Conservation (phyloP, 2,888 invertebrate genomes). For the Lasiommata megera region DNA sequence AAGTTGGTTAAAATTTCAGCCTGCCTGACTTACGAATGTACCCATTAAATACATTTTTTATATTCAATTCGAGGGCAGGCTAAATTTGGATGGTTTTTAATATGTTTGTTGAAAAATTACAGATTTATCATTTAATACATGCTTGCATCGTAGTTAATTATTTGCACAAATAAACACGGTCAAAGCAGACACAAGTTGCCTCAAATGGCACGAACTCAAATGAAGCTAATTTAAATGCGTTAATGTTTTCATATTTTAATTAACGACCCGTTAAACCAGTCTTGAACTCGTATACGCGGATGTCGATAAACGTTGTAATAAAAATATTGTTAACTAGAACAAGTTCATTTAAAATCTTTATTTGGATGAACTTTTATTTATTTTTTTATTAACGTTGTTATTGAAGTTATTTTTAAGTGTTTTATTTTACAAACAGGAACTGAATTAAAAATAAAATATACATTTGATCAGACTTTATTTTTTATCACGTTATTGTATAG, state of each 20-base stretch:
- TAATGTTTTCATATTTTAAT: neutral
- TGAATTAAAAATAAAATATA: neutral
- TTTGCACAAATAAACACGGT: too few relatives aligned
- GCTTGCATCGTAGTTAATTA: too few relatives aligned
- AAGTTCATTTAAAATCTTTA: neutral
- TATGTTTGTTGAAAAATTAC: too few relatives aligned
- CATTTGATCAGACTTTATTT: too few relatives aligned
- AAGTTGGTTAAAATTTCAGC: too few relatives aligned
- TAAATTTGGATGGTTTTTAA: too few relatives aligned
- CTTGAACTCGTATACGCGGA: neutral
- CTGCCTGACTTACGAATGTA: too few relatives aligned
- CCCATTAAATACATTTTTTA: too few relatives aligned
- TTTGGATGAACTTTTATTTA: neutral
- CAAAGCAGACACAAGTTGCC: neutral
- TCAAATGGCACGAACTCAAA: neutral
- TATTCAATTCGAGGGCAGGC: too few relatives aligned
- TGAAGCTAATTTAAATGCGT: neutral
- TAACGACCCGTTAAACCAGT: slow-evolving; percentile 2
- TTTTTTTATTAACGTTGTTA: neutral
- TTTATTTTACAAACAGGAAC: neutral
- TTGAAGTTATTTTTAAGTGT: neutral
- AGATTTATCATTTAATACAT: too few relatives aligned
- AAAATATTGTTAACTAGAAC: neutral
- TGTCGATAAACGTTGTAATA: slow-evolving; percentile 3
- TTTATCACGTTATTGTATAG: too few relatives aligned